These are phyloP conservation scores for Carduelis carduelis DNA, from an alignment of 2,797 vertebrate species.

Conservation along the genomic window DNA sequence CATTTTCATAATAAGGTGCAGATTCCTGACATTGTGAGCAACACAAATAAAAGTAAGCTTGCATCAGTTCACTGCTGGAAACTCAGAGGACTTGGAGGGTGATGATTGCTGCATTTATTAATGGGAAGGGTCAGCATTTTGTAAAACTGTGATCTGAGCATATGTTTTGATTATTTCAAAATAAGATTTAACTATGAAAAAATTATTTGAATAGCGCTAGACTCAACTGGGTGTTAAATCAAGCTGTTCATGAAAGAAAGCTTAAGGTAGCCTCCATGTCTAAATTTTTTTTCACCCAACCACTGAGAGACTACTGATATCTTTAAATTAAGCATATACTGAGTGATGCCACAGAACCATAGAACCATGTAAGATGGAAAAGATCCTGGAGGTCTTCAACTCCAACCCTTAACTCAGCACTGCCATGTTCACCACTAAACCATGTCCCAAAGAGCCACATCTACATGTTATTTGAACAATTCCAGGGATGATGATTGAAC, in stretches of 20 bases:
- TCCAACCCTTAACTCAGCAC: background rate
- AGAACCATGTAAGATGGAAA: background rate
- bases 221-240: background rate
- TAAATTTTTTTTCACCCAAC: background rate
- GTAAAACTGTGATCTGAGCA: background rate
- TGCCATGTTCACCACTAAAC: background rate
- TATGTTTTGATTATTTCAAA: background rate
- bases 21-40: background rate
- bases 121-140: background rate
- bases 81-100: background rate
- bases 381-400: background rate
- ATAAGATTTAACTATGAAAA: background rate
- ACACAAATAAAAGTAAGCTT: constrained; percentile 4
- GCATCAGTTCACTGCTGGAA: background rate
- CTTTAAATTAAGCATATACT: background rate
- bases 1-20: background rate
- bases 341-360: background rate
- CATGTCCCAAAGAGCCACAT: background rate
- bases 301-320: background rate
- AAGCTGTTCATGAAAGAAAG: background rate
- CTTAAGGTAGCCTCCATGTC: background rate
- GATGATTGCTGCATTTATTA: background rate
- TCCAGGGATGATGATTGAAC: background rate
- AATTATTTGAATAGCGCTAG: background rate
- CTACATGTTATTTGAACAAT: background rate